Percentiles rank a stretch among this genome's conserved stretches.
These are phyloP conservation scores for Andrena bicolor DNA, from an alignment of 2,888 invertebrate species.

Conservation along the genomic window DNA sequence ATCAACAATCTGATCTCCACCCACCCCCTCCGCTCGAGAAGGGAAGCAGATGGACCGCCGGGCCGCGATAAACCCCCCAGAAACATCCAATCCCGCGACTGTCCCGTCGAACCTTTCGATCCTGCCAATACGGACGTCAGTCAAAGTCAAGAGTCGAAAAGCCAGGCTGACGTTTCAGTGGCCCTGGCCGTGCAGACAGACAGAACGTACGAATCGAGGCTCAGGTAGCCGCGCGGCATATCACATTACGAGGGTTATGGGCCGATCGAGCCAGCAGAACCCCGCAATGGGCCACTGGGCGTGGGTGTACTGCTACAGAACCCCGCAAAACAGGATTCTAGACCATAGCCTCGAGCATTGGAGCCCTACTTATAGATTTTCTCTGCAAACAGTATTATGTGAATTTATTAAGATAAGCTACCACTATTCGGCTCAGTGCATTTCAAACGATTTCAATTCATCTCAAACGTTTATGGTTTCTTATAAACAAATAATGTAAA, in stretches of 20 bases:
- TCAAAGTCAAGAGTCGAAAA: conserved; percentile 75
- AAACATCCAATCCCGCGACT: conserved; percentile 53
- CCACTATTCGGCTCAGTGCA: too few species aligned
- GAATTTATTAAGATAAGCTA: too few species aligned
- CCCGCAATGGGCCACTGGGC: conserved; percentile 10
- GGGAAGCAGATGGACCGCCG: conserved; percentile 49
- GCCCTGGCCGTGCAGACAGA: conserved; percentile 41
- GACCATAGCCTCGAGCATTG: too few species aligned
- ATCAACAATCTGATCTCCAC: conserved; percentile 26
- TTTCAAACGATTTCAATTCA: too few species aligned
- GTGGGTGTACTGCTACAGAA: conserved; percentile 41
- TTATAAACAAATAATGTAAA: too few species aligned
- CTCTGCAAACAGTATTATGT: too few species aligned
- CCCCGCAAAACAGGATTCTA: not conserved
- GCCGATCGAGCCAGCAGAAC: conserved; percentile 31
- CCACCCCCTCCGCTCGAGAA: conserved; percentile 2
- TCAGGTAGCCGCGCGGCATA: conserved; percentile 65
- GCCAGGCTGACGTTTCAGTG: conserved; percentile 56
- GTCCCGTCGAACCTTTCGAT: conserved; percentile 62
- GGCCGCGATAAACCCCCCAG: conserved; percentile 47
- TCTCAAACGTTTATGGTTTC: too few species aligned
- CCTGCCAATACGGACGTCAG: conserved; percentile 68
- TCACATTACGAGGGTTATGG: conserved; percentile 67
- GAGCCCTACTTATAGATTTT: too few species aligned
- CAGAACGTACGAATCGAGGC: conserved; percentile 44